Evolutionary conservation across 1,140 invertebrate genomes (phyloP), one percentile per base, ranked within the genome.

Genomic region (Drosophila triauraria): DNA sequence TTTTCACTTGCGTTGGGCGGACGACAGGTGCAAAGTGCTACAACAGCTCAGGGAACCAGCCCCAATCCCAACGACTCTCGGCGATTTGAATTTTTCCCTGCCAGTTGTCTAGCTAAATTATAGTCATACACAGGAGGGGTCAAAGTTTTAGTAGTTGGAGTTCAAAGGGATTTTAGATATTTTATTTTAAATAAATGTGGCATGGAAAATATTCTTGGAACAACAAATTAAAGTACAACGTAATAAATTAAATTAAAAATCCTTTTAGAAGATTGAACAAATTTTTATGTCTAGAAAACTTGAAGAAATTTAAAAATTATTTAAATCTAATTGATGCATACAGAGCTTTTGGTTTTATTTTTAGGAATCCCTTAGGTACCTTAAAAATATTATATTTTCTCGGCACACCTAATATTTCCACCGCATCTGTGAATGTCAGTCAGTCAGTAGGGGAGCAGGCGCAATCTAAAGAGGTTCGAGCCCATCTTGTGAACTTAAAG

Each of bases 21-120:
- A 79, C 86, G 81, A 85, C 85, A 90, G 85, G 85, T 90, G 85
- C 85, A 90, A 90, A 90, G 87, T 90, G 81, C 70, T 84, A 62
- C 77, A 87, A 79, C 80, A 75, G 64, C 84, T 84, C 75, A 84
- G 53, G 68, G 44, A 81, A 69, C 42, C 65, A 46, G 71, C 43
- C 60, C 15, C 72, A 58, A 77, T 44, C 38, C 32, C 51, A 9
- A 50, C 47, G 63, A 32, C 38, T 48, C 9, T 27, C 74, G 74
- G 79, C 82, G 78, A 90, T 90, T 90, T 90, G 85, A 90, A 90
- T 90, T 82, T 82, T 90, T 85, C 67, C 78, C 72, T 80, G 70
- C 68, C 69, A 71, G 72, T 71, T 72, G 84, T 56, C 78, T 60
- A 64, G 84, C 54, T 58, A 53, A 87, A 82, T 82, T 79, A 69